phyloP scores from a whole-genome alignment of 2,888 invertebrate species.

The Lasius fuliginosus region DNA sequence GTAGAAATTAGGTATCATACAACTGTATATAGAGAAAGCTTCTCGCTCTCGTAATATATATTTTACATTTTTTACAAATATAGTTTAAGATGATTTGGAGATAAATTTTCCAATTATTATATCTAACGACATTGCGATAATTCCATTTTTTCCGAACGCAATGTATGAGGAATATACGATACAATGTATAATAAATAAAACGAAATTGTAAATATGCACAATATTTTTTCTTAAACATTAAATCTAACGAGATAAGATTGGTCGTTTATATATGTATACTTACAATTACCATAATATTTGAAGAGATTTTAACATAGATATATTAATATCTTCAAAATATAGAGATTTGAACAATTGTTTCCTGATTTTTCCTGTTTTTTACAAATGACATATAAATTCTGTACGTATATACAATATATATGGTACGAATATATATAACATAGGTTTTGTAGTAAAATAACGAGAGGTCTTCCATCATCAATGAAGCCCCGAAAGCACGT shows the following conservation, averaged over 20 bases:
- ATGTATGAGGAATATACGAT: too few species aligned
- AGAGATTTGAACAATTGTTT: not conserved
- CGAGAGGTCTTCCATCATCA: too few species aligned
- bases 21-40: not conserved
- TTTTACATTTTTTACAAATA: not conserved
- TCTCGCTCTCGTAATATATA: not conserved
- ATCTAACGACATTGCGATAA: not conserved
- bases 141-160: not conserved
- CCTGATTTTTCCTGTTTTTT: not conserved
- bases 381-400: not conserved
- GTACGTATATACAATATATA: not conserved
- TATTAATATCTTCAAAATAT: not conserved
- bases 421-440: not conserved
- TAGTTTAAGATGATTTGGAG: not conserved
- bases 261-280: not conserved
- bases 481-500: not conserved
- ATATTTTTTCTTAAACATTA: not conserved
- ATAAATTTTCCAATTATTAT: slow-evolving; percentile 1
- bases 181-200: not conserved
- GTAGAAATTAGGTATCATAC: not conserved
- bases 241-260: not conserved
- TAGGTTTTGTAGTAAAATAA: not conserved
- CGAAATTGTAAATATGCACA: not conserved
- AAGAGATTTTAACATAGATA: not conserved
- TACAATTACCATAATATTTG: not conserved